Percentiles rank a stretch among this genome's conserved stretches.
Evolutionary conservation across 2,113 vertebrate genomes (phyloP).

Genomic region (Thamnaconus septentrionalis): DNA sequence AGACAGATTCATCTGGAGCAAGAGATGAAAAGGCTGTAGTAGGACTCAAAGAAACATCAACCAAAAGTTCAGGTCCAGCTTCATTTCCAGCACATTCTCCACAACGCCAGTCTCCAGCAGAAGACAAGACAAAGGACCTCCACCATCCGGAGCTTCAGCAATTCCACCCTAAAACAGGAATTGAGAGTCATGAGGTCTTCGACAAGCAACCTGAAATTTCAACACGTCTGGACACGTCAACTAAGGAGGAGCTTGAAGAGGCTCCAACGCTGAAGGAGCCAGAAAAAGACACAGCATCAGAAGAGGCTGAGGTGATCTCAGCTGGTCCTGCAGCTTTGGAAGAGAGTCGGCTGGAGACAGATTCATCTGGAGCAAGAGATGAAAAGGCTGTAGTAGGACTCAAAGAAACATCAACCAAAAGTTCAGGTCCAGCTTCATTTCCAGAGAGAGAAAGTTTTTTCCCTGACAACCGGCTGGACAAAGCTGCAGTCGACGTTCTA

Average conservation of each 20-base stretch:
- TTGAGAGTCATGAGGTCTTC: too few species aligned
- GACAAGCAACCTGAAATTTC: too few species aligned
- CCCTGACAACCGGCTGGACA: conserved; percentile 13
- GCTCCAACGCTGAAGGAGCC: too few species aligned
- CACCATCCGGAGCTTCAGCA: too few species aligned
- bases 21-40: conserved; percentile 37
- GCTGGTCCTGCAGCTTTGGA: neutral
- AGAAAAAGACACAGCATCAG: conserved; percentile 33
- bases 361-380: conserved; percentile 25
- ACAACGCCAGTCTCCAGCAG: conserved; percentile 87
- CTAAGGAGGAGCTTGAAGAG: too few species aligned
- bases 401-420: conserved; percentile 44
- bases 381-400: conserved; percentile 44
- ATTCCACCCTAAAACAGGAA: too few species aligned
- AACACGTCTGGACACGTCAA: conserved; percentile 32
- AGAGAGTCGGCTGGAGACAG: too few species aligned
- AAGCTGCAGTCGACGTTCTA: too few species aligned
- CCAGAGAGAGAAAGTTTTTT: conserved; percentile 51
- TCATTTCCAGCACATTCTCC: conserved; percentile 91
- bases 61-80: conserved; percentile 28
- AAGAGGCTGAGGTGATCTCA: conserved; percentile 13
- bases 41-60: conserved; percentile 40
- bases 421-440: conserved; percentile 23
- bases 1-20: conserved; percentile 38
- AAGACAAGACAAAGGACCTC: conserved; percentile 73